Evolutionary conservation across 2,888 invertebrate genomes (phyloP), one percentile per base, ranked within the genome.

Genomic region (Rhimphoctona megacephalus): DNA sequence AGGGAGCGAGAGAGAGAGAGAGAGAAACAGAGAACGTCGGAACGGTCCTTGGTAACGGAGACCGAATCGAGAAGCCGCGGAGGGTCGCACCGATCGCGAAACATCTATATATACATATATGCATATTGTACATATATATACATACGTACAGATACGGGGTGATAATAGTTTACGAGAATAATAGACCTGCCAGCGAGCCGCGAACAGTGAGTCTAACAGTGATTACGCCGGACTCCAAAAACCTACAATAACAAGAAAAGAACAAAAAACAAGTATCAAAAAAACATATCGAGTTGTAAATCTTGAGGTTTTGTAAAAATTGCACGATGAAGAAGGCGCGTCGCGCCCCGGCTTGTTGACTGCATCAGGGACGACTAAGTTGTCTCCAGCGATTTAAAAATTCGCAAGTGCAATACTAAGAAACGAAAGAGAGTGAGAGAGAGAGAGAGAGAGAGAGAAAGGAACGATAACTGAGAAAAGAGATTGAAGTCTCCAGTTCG

Each of bases 261-360:
- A 39, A 64, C 78, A 85, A 74, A 54, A 61, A 74, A 25, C 43
- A 57, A 70, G 33, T 25, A 66, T 36, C 73, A 73, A 43, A 81
- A 61, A 69, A 67, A 11, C 11, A 39, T 36, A 36, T 54, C 81
- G 43, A 25, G 14, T 67, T 19, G 46, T 25, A 49, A 17, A 67
- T 70, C 72, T 52, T 52, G 36, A 33, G 74, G 74, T 54, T 52
- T 52, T 49, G 39, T 30, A 69, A 64, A 54, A 64, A 61, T n/a
- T 54, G 69, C 76, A 80, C 67, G 81, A 86, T 84, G 90, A 91
- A 89, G 90, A 89, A 91, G 88, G 89, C 87, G 89, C 88, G 89
- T 88, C 88, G 89, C 88, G 88, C 89, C 87, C 83, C 89, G 89
- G 90, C 89, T 85, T 90, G 89, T 86, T 84, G 86, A 86, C 81